Percentiles rank a stretch among this genome's conserved stretches.
Conservation (phyloP, 1,140 invertebrate genomes). For the Pomacea maculata region DNA sequence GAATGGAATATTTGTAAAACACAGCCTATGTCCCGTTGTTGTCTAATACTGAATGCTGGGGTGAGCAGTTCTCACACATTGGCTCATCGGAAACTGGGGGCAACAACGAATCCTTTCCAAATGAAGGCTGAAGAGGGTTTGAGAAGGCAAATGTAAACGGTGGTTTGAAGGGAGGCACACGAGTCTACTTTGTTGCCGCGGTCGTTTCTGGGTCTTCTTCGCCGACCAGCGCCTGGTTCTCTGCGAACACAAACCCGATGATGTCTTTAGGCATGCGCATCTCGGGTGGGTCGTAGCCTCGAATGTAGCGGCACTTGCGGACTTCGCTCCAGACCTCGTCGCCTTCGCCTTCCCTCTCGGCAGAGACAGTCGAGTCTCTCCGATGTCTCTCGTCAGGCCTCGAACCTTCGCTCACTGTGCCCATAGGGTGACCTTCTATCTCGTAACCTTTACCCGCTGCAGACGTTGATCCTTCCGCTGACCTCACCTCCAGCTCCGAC, state of each 20-base stretch:
- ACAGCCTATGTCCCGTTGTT: no score
- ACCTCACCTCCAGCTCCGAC: background rate
- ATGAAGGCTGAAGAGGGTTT: background rate
- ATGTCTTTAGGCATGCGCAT: slow-evolving; percentile 25
- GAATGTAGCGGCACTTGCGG: slow-evolving; percentile 24
- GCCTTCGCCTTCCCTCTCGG: background rate
- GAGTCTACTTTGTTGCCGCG: background rate
- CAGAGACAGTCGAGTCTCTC: background rate
- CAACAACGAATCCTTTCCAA: background rate
- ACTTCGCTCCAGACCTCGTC: slow-evolving; percentile 14
- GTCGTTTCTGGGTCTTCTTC: background rate
- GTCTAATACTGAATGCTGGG: no score
- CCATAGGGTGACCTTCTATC: background rate
- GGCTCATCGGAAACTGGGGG: background rate
- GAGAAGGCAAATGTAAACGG: no score
- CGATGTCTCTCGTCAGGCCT: background rate
- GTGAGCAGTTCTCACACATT: background rate
- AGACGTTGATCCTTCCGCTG: background rate
- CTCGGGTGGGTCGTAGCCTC: slow-evolving; percentile 28
- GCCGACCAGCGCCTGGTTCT: background rate
- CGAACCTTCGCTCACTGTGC: background rate
- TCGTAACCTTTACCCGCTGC: background rate
- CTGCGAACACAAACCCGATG: slow-evolving; percentile 21
- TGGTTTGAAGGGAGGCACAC: no score
- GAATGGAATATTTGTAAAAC: no score